These are phyloP conservation scores for Sebastes taczanowskii DNA, from an alignment of 2,797 vertebrate genomes.

Conservation along the genomic window DNA sequence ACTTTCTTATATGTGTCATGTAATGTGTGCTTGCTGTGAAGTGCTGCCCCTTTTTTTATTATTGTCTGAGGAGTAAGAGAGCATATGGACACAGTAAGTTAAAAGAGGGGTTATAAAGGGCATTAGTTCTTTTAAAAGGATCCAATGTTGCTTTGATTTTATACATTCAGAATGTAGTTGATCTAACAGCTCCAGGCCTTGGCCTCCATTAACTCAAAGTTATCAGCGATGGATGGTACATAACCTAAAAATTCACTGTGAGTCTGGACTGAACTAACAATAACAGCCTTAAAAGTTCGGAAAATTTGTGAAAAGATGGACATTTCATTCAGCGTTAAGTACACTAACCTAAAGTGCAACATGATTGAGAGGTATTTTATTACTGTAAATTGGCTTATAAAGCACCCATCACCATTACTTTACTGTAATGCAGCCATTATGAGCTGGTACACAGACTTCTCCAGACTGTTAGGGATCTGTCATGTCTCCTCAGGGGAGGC, in stretches of 20 bases:
- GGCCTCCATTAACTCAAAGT: background rate
- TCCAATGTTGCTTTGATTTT: background rate
- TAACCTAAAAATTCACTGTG: background rate
- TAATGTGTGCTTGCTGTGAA: background rate
- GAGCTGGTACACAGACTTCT: constrained; percentile 19
- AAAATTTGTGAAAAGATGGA: background rate
- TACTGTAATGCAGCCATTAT: constrained; percentile 38
- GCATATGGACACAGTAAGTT: background rate
- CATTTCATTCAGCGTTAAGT: background rate
- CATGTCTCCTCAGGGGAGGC: constrained; percentile 31
- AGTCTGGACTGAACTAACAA: background rate
- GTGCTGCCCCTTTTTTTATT: no score
- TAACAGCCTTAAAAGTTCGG: background rate
- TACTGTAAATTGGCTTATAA: constrained; percentile 1
- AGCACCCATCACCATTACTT: constrained; percentile 1
- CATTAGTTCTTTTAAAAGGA: background rate
- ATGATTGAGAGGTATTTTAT: constrained; percentile 18
- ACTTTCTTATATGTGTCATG: background rate
- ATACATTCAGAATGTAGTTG: background rate
- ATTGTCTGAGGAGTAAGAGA: background rate
- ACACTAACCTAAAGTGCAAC: background rate
- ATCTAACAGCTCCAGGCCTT: background rate
- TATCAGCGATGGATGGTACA: background rate
- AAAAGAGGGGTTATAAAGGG: background rate
- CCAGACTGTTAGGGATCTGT: background rate